A percentile compares a stretch with the other conserved stretches of the same genome.
Conservation (phyloP, 2,888 invertebrate species). For the Lycophotia porphyrea region DNA sequence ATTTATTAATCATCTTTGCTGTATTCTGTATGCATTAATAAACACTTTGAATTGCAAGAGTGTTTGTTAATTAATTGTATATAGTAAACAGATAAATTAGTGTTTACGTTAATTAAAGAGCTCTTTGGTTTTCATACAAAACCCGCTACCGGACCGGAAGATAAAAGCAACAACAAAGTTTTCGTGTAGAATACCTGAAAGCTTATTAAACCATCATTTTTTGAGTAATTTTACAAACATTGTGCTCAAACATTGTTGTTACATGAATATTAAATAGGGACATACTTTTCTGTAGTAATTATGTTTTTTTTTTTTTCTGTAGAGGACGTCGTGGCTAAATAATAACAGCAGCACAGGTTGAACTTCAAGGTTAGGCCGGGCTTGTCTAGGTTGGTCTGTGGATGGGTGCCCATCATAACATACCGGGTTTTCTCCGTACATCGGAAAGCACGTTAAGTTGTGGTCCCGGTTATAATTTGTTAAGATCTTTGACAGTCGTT, state of each 20-base stretch:
- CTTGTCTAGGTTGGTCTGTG: too few species aligned
- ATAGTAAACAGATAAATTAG: neutral
- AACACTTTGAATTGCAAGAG: slow-evolving; percentile 11
- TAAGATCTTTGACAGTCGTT: too few species aligned
- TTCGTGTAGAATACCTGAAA: slow-evolving; percentile 40
- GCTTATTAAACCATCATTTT: slow-evolving; percentile 14
- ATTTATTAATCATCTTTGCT: slow-evolving; percentile 2
- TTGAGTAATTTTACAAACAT: slow-evolving; percentile 20
- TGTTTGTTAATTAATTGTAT: neutral
- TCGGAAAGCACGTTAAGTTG: too few species aligned
- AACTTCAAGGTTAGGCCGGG: too few species aligned
- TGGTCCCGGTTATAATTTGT: too few species aligned
- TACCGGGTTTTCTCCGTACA: too few species aligned
- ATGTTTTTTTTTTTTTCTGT: too few species aligned
- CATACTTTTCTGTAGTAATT: neutral
- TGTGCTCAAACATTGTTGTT: slow-evolving; percentile 9
- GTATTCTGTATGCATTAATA: slow-evolving; percentile 11
- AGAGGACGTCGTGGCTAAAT: too few species aligned
- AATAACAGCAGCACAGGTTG: too few species aligned
- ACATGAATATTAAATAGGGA: slow-evolving; percentile 14
- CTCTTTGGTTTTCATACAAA: slow-evolving; percentile 12
- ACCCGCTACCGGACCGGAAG: slow-evolving; percentile 24
- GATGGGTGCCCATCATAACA: too few species aligned
- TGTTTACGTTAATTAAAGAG: neutral
- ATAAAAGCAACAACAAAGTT: slow-evolving; percentile 41